Evolutionary conservation across 2,113 vertebrate species (phyloP), one percentile per base, ranked within the genome.

Genomic region (Crypturellus undulatus): DNA sequence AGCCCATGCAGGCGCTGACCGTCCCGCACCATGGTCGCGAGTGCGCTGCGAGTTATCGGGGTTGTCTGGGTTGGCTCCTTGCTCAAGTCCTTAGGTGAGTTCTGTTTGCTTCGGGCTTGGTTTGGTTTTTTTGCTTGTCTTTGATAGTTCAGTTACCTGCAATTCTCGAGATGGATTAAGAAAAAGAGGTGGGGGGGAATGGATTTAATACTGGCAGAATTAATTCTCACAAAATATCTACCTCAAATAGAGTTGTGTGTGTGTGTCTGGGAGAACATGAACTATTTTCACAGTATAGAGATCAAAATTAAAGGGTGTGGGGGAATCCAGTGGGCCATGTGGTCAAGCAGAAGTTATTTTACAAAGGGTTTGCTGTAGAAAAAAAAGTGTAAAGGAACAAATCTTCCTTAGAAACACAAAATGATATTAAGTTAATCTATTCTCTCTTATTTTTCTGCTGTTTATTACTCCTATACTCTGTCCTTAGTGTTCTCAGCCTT

Each of bases 81-180:
- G 32, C 92, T 92, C 93, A 89, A 91, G 86, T 76, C 34, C 52
- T 79, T 87, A 34, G 94, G 94, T 94, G 87, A 91, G 86, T 94
- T 18, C 42, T 78, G 18, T 51, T 40, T 67, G 52, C 17, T 60
- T 79, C 28, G 17, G 49, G 49, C 19, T 49, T 47, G 45, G 7
- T 47, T 47, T 49, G 49, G 49, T 24, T 21, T 5, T 3, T 49
- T 22, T 49, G 49, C 9, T 49, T 17, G 85, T 75, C 76, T 4
- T 20, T 78, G 86, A 22, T 25, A 40, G 11, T 40, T 80, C 24
- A 34, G 24, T 19, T 45, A 28, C 25, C 3, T 75, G 24, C 75
- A 84, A 63, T 56, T 54, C 42, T 78, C 75, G 34, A 84, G 32
- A 13, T 73, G 19, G 20, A 85, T 77, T 90, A 19, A 47, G 21